Evolutionary conservation across 2,797 vertebrate species (phyloP).

Genomic region (Periparus ater): DNA sequence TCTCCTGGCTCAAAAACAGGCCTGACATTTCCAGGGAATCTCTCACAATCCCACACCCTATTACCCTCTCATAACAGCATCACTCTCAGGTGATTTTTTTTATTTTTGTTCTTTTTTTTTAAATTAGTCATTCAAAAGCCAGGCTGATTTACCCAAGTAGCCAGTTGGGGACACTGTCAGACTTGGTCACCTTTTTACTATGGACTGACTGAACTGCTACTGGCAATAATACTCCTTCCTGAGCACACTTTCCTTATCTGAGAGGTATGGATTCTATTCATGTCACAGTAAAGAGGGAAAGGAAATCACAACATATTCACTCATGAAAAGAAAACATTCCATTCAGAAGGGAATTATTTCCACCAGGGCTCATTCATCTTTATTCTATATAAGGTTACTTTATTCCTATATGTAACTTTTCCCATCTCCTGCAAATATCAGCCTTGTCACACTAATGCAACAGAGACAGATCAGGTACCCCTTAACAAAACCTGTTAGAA

Average conservation of each 20-base stretch:
- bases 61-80: background rate
- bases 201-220: background rate
- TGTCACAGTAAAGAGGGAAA: slow-evolving; percentile 28
- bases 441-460: rapidly evolving
- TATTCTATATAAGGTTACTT: slow-evolving; percentile 14
- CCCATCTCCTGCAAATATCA: background rate
- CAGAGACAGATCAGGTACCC: background rate
- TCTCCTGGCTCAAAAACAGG: background rate
- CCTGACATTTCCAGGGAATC: background rate
- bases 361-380: background rate
- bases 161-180: background rate
- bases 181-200: slow-evolving; percentile 28
- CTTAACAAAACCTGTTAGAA: background rate
- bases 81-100: too few relatives aligned
- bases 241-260: slow-evolving; percentile 8
- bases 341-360: slow-evolving; percentile 28
- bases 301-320: background rate
- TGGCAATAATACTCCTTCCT: background rate
- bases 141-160: slow-evolving; percentile 28
- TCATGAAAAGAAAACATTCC: background rate
- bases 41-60: background rate
- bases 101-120: rapidly evolving
- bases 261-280: slow-evolving; percentile 9
- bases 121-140: slow-evolving; percentile 27
- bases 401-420: background rate